Base-by-base conservation (phyloP, 2,797 vertebrate species). In the Crotalus adamanteus region DNA sequence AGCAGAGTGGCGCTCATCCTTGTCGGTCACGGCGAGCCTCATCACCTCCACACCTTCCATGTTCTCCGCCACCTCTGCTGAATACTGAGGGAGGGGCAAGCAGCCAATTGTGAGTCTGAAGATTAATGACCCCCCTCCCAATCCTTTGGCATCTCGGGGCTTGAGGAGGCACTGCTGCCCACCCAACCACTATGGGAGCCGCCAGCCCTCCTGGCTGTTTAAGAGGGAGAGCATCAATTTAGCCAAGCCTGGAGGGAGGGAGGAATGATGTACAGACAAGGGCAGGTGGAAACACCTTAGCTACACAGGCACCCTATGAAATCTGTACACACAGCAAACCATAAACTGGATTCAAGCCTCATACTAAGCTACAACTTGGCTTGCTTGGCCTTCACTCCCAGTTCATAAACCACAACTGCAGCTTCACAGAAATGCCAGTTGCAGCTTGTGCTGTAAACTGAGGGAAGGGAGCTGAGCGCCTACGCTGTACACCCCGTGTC, bases 21-120 rank as follows among this genome's bases (percentile, higher is more conserved):
- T 93, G 87, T 99, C 99, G 0, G 97, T 98, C 90, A 98, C 97
- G 0, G 87, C 37, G 95, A 99, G 96, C 6, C 73, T 97, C 53
- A 96, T 55, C 1, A 99, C 97, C 91, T 93, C 61, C 4, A 53
- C 61, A 0, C 93, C 97, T 0, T 94, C 97, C 65, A 95, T 56
- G 0, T 99, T 99, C 96, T 99, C 99, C 0, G 96, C 97, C 63
- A 98, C 97, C 0, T 56, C 31, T 0, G 89, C 96, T 0, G 53
- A 93, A 0, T 98, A 98, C 99, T 99, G 97, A 0, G 3, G 90
- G 94, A 51, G 7, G 20, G 2, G 3, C 12, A n/a, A 25, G 5
- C 31, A 3, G 8, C 31, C 26, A 1, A 22, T 25, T 28, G 37
- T 16, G 28, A 7, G 6, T 51, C 42, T 25, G 57, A 28, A 12